Base-by-base conservation (phyloP, 2,113 vertebrate species). In the Clarias batrachus region DNA sequence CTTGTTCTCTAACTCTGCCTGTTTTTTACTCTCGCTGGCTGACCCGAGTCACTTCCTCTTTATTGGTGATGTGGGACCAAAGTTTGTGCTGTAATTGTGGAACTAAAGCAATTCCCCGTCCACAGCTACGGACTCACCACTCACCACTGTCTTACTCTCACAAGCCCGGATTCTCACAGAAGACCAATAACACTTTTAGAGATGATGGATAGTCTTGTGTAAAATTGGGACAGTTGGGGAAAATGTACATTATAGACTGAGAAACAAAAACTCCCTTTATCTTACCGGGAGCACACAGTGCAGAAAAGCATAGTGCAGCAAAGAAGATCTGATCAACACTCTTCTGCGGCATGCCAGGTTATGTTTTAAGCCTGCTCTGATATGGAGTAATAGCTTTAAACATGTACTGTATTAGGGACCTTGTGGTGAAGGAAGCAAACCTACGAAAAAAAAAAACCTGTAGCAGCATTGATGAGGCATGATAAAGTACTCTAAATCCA, bases 141-240 rank as follows among this genome's bases (percentile, higher is more conserved):
- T 89, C 86, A 87, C 66, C 74, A 87, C 84, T 85, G 74, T 83
- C 84, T 85, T 52, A 85, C 71, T 80, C 65, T 85, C 86, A 85
- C 74, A 82, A 63, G 63, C 71, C 83, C 80, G 63, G 85, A 87
- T 41, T 77, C 81, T 85, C 80, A 83, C 86, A 85, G 57, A 87
- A 79, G 87, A 89, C 66, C 80, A 74, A 87, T 83, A 77, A 65
- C 65, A 82, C 70, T 87, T 87, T 83, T 88, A 83, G 59, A 86
- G 87, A 92, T 94, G 92, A 94, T 93, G 87, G 92, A 94, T 92
- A 57, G 86, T 86, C 86, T 88, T 81, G 1, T 83, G 74, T 90
- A 86, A 91, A 89, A 91, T 88, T 87, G 78, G 85, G 88, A 88
- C 87, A 82, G 86, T 82, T 85, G 86, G 90, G 90, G 88, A 90